These are phyloP conservation scores for Desmophyllum pertusum DNA, from an alignment of 92 coral and sea anemone genomes.

Conservation along the genomic window DNA sequence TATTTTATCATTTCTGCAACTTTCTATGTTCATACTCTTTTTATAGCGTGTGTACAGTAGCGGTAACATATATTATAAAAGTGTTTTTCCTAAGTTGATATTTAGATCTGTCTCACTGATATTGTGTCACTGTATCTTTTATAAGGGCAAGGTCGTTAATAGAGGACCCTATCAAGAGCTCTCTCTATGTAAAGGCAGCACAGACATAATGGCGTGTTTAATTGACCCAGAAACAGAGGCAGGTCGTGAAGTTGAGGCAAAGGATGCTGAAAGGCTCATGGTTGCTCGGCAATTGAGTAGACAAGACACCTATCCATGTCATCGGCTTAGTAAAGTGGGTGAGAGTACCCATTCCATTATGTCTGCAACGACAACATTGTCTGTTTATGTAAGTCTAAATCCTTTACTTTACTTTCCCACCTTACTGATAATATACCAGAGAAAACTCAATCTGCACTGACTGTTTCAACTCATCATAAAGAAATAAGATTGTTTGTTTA, in stretches of 20 bases:
- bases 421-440: neutral
- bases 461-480: too few species aligned
- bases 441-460: neutral
- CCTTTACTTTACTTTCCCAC: neutral
- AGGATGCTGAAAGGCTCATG: slow-evolving; percentile 15
- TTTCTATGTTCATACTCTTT: too few species aligned
- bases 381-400: slow-evolving; percentile 67
- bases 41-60: too few species aligned
- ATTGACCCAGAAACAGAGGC: slow-evolving; percentile 35
- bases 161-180: slow-evolving; percentile 67
- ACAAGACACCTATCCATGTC: slow-evolving; percentile 36
- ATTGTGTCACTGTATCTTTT: neutral
- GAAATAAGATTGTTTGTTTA: too few species aligned
- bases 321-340: slow-evolving; percentile 44
- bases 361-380: slow-evolving; percentile 64
- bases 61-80: too few species aligned
- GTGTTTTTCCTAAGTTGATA: too few species aligned
- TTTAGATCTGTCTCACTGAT: neutral
- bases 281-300: slow-evolving; percentile 53
- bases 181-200: slow-evolving; percentile 32
- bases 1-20: too few species aligned
- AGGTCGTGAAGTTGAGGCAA: slow-evolving; percentile 35
- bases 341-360: slow-evolving; percentile 67
- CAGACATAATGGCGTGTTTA: slow-evolving; percentile 34
- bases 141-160: slow-evolving; percentile 69